Conservation (phyloP, 2,888 invertebrate genomes). For the Epistrophe eligans region DNA sequence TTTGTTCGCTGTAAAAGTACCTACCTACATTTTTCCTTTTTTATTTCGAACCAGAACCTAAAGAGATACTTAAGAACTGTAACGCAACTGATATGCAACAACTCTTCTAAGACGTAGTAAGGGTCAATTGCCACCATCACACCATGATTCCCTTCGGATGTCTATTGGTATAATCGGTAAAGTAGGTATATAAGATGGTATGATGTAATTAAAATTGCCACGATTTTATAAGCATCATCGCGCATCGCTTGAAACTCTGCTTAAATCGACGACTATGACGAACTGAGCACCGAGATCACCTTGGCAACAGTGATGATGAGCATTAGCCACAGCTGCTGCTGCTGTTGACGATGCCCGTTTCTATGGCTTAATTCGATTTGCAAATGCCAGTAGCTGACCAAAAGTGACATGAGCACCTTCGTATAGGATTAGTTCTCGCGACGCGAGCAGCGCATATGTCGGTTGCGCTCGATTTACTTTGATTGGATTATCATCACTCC, state of each 20-base stretch:
- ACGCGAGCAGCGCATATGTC: slow-evolving; percentile 49
- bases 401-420: slow-evolving; percentile 41
- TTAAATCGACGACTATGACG: slow-evolving; percentile 42
- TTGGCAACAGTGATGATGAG: slow-evolving; percentile 37
- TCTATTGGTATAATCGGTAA: slow-evolving; percentile 1
- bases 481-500: slow-evolving; percentile 67
- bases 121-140: slow-evolving; percentile 15
- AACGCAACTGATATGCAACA: too few relatives aligned
- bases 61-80: too few relatives aligned
- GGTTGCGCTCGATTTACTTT: slow-evolving; percentile 70
- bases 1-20: too few relatives aligned
- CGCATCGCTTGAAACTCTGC: slow-evolving; percentile 16
- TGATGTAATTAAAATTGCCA: slow-evolving; percentile 52
- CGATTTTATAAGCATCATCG: slow-evolving; percentile 19
- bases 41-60: too few relatives aligned
- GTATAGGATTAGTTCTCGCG: slow-evolving; percentile 44
- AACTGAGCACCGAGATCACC: slow-evolving; percentile 34
- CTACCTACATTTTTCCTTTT: too few relatives aligned
- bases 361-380: slow-evolving; percentile 68
- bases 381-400: slow-evolving; percentile 61
- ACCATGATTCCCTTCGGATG: slow-evolving; percentile 33
- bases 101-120: too few relatives aligned
- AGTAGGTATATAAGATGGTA: slow-evolving; percentile 5
- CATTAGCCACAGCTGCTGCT: slow-evolving; percentile 41
- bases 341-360: slow-evolving; percentile 32